phyloP scores from a whole-genome alignment of 2,888 invertebrate species.

The Scaptomyza parva region DNA sequence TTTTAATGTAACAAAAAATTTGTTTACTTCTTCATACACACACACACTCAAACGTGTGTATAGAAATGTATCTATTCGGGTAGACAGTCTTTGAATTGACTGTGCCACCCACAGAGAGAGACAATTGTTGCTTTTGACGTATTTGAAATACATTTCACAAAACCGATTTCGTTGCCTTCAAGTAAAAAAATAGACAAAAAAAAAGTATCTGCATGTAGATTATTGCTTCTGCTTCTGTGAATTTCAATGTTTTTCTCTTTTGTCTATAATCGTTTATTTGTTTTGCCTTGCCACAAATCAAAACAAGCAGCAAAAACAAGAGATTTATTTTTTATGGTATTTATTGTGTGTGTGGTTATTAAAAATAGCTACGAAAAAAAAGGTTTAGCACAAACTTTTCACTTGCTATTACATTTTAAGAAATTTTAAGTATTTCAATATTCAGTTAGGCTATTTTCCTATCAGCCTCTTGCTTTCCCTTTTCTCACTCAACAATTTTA shows the following conservation, averaged over 20 bases:
- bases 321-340: slow-evolving; percentile 28
- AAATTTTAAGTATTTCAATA: neutral
- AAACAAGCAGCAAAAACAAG: slow-evolving; percentile 53
- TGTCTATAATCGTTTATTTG: slow-evolving; percentile 57
- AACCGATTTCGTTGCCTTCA: slow-evolving; percentile 24
- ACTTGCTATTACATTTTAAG: neutral
- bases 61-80: slow-evolving; percentile 8
- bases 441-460: neutral
- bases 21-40: slow-evolving; percentile 21
- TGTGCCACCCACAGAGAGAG: slow-evolving; percentile 9
- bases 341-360: no score
- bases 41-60: neutral
- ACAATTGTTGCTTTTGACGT: slow-evolving; percentile 67
- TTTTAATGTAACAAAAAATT: slow-evolving; percentile 44
- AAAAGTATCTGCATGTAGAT: slow-evolving; percentile 42
- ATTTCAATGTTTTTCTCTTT: slow-evolving; percentile 41
- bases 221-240: slow-evolving; percentile 10
- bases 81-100: slow-evolving; percentile 12
- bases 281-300: slow-evolving; percentile 46
- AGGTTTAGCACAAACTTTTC: neutral
- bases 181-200: slow-evolving; percentile 36
- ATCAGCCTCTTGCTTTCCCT: neutral
- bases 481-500: slow-evolving; percentile 40
- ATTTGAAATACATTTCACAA: slow-evolving; percentile 39
- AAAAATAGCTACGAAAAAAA: neutral